Evolutionary conservation across 2,113 vertebrate species (phyloP).

Genomic region (Opisthocomus hoazin): DNA sequence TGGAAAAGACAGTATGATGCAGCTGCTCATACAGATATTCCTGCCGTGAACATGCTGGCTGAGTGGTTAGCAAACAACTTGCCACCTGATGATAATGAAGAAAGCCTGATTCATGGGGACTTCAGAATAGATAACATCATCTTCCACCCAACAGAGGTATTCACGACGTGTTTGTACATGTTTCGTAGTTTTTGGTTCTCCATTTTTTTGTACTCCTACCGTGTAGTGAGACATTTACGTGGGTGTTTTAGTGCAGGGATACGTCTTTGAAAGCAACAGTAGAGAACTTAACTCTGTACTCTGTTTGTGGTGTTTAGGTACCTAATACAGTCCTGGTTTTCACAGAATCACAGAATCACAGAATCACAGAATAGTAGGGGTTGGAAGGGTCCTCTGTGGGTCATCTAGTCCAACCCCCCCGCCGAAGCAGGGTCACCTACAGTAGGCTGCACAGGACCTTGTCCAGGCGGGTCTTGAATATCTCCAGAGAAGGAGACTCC

Average conservation of each 20-base stretch:
- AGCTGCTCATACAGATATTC: conserved; percentile 79
- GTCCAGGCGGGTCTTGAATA: too few relatives aligned
- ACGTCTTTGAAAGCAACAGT: background rate
- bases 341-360: too few relatives aligned
- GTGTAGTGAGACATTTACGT: rapidly evolving
- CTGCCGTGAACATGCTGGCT: conserved; percentile 82
- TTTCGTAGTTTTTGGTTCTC: background rate
- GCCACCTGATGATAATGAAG: conserved; percentile 79
- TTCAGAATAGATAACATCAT: conserved; percentile 88
- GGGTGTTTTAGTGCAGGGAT: background rate
- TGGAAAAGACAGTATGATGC: conserved; percentile 92
- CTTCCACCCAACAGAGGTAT: conserved; percentile 90
- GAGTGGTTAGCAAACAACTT: conserved; percentile 85
- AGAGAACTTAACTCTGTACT: background rate
- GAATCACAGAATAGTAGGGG: too few relatives aligned
- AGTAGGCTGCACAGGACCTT: too few relatives aligned
- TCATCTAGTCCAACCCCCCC: too few relatives aligned
- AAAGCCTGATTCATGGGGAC: conserved; percentile 87
- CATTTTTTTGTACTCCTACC: background rate
- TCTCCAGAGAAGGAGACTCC: too few relatives aligned
- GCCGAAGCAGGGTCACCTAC: too few relatives aligned
- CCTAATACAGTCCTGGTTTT: background rate
- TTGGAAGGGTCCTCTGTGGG: too few relatives aligned
- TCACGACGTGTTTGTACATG: background rate
- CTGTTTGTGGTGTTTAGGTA: background rate